These are phyloP conservation scores for Cavia porcellus DNA, from an alignment of 2,113 vertebrate species.

Conservation along the genomic window DNA sequence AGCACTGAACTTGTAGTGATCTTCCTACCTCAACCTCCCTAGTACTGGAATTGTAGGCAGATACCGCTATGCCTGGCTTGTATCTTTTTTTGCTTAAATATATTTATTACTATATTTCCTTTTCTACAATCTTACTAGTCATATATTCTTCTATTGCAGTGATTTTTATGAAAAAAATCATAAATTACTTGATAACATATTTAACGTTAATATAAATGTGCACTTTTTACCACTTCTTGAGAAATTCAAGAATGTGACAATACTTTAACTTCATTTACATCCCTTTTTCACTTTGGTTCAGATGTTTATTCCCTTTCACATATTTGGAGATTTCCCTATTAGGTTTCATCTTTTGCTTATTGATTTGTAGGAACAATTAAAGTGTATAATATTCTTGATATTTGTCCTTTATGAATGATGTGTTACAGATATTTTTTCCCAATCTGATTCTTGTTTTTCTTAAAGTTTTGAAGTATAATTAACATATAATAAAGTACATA, in stretches of 20 bases:
- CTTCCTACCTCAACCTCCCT: background rate
- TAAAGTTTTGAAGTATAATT: background rate
- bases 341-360: conserved; percentile 7
- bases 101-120: conserved; percentile 29
- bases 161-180: conserved; percentile 25
- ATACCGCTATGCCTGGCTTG: background rate
- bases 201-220: background rate
- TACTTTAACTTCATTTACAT: background rate
- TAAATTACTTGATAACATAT: background rate
- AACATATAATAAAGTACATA: background rate
- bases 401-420: background rate
- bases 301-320: background rate
- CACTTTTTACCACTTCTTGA: background rate
- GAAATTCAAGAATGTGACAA: background rate
- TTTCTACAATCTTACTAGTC: background rate
- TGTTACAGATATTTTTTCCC: background rate
- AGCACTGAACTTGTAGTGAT: background rate
- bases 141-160: background rate
- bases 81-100: background rate
- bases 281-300: background rate
- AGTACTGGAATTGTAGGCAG: background rate
- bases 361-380: background rate
- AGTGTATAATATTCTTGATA: background rate
- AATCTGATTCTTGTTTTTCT: background rate
- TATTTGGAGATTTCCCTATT: background rate